Evolutionary conservation across 92 coral and sea anemone species (phyloP).

Genomic region (Paragorgia papillata): DNA sequence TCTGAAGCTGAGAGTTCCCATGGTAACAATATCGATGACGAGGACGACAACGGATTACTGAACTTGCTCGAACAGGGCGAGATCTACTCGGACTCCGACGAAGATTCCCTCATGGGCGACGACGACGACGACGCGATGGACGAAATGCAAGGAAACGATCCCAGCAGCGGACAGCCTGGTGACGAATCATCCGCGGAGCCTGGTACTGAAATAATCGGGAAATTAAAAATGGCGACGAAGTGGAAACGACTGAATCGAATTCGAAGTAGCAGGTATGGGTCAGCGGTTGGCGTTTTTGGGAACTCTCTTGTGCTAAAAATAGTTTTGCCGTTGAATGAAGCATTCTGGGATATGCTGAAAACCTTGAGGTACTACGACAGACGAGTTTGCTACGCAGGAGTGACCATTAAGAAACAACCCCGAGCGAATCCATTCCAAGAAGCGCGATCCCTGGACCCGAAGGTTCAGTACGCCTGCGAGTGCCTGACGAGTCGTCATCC

Average conservation of each 20-base stretch:
- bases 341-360: conserved; percentile 34
- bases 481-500: conserved; percentile 61
- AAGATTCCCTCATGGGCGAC: conserved; percentile 18
- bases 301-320: conserved; percentile 30
- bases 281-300: conserved; percentile 21
- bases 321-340: conserved; percentile 17
- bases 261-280: conserved; percentile 4
- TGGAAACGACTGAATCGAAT: conserved; percentile 28
- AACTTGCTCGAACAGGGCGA: conserved; percentile 30
- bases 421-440: too few relatives aligned
- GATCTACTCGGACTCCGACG: conserved; percentile 26
- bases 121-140: conserved; percentile 11
- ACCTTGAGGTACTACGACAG: conserved; percentile 23
- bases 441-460: conserved; percentile 37
- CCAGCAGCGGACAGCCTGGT: neutral
- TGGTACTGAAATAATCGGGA: conserved; percentile 25
- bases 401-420: neutral
- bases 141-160: neutral
- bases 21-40: neutral
- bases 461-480: conserved; percentile 77
- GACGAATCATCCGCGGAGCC: conserved; percentile 4
- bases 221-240: conserved; percentile 25
- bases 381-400: conserved; percentile 24
- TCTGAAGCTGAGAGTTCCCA: conserved; percentile 32
- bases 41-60: conserved; percentile 14